Evolutionary conservation across 2,888 invertebrate genomes (phyloP).

Genomic region (Oligia fasciuncula): DNA sequence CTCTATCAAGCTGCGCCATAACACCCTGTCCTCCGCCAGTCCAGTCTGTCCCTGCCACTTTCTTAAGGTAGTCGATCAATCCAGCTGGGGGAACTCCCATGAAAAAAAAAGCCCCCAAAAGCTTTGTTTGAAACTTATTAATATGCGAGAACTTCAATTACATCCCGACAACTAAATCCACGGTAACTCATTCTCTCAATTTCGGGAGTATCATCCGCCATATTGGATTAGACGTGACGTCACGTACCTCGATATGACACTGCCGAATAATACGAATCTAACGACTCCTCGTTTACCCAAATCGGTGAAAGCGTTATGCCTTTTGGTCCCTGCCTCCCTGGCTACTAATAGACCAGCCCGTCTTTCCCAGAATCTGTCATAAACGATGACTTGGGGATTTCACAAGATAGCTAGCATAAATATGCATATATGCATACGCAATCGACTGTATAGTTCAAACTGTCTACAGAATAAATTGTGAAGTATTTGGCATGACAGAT

Average conservation of each 20-base stretch:
- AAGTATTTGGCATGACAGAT: not conserved
- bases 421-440: not conserved
- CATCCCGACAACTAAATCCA: constrained; percentile 14
- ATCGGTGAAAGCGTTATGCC: constrained; percentile 47
- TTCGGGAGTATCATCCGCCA: constrained; percentile 24
- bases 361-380: constrained; percentile 4
- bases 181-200: constrained; percentile 5
- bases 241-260: constrained; percentile 58
- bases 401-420: not conserved
- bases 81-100: too few relatives aligned
- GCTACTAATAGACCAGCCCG: constrained; percentile 40
- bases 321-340: constrained; percentile 39
- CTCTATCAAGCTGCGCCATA: not conserved
- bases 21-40: not conserved
- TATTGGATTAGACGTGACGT: constrained; percentile 50
- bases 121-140: not conserved
- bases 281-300: constrained; percentile 60
- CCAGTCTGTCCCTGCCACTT: not conserved
- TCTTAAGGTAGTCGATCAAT: too few relatives aligned
- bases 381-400: constrained; percentile 38
- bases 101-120: not conserved
- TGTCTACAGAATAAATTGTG: not conserved
- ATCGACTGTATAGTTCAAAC: not conserved
- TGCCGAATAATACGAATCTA: constrained; percentile 56
- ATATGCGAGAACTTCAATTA: not conserved